Evolutionary conservation across 2,888 invertebrate genomes (phyloP).

Genomic region (Trissonchulus latispiculum): DNA sequence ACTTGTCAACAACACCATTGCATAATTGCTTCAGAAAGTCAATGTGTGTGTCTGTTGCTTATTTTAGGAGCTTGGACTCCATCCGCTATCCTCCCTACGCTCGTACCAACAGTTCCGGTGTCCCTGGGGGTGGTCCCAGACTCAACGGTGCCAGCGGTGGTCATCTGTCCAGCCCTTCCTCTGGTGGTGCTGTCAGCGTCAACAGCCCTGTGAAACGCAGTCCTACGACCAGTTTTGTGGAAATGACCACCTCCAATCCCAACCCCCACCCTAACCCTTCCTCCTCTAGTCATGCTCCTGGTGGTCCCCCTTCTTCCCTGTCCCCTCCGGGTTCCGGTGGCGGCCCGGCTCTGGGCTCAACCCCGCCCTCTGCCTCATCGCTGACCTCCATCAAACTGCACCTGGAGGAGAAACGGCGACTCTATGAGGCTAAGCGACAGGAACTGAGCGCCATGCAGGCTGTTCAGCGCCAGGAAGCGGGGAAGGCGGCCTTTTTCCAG

Average conservation of each 20-base stretch:
- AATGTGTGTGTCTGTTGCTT: too few relatives aligned
- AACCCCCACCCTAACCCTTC: background rate
- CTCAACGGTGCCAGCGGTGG: background rate
- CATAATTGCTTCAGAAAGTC: too few relatives aligned
- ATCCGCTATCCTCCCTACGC: constrained; percentile 16
- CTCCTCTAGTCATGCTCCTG: background rate
- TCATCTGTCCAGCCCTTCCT: too few relatives aligned
- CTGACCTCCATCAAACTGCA: constrained; percentile 34
- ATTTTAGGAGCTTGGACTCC: constrained; percentile 22
- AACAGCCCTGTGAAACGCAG: background rate
- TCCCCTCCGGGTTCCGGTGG: background rate
- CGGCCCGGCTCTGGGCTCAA: background rate
- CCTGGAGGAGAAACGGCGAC: constrained; percentile 38
- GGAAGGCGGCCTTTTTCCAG: constrained; percentile 32
- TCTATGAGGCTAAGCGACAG: constrained; percentile 21
- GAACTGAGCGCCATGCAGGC: constrained; percentile 10
- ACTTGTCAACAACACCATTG: too few relatives aligned
- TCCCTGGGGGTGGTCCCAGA: background rate
- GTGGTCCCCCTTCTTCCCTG: background rate
- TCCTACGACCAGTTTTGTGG: background rate
- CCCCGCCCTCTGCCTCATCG: too few relatives aligned
- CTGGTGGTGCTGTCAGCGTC: too few relatives aligned
- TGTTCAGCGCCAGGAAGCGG: constrained; percentile 29
- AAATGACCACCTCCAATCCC: background rate
- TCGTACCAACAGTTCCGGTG: background rate